phyloP scores from a whole-genome alignment of 2,797 vertebrate genomes.

The Sebastes steindachneri region DNA sequence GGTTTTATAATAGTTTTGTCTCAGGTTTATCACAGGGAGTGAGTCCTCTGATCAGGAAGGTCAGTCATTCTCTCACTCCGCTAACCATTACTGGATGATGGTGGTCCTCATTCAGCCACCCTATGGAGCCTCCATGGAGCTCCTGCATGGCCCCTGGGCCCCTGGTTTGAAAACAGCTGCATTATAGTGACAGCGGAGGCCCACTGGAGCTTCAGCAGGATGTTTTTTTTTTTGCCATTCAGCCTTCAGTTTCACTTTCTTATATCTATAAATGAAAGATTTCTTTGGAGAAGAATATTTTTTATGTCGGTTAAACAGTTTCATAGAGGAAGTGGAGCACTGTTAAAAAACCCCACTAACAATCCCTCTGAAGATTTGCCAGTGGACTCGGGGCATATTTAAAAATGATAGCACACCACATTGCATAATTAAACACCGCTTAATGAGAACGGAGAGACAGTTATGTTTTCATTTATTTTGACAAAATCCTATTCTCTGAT shows the following conservation, averaged over 20 bases:
- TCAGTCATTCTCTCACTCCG: background rate
- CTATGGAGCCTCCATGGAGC: background rate
- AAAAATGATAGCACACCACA: slow-evolving; percentile 38
- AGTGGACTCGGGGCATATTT: slow-evolving; percentile 21
- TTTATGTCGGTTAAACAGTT: background rate
- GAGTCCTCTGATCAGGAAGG: background rate
- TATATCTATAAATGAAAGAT: slow-evolving; percentile 33
- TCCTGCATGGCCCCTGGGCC: background rate
- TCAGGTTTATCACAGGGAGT: background rate
- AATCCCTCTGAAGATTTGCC: slow-evolving; percentile 18
- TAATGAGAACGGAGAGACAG: slow-evolving; percentile 47
- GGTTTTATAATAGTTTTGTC: too few species aligned
- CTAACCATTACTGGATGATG: background rate
- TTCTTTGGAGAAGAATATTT: slow-evolving; percentile 13
- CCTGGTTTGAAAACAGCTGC: background rate
- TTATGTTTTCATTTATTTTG: slow-evolving; percentile 54
- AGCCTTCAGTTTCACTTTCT: background rate
- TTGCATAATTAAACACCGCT: slow-evolving; percentile 52
- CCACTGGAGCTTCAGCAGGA: background rate
- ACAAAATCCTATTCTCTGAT: slow-evolving; percentile 52
- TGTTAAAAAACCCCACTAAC: background rate
- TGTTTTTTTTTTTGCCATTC: too few species aligned
- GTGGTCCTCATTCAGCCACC: background rate
- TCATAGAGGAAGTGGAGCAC: slow-evolving; percentile 6
- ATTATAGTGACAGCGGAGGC: background rate